Conservation (phyloP, 1,140 invertebrate species). For the Brachionus asplanchnoidis region DNA sequence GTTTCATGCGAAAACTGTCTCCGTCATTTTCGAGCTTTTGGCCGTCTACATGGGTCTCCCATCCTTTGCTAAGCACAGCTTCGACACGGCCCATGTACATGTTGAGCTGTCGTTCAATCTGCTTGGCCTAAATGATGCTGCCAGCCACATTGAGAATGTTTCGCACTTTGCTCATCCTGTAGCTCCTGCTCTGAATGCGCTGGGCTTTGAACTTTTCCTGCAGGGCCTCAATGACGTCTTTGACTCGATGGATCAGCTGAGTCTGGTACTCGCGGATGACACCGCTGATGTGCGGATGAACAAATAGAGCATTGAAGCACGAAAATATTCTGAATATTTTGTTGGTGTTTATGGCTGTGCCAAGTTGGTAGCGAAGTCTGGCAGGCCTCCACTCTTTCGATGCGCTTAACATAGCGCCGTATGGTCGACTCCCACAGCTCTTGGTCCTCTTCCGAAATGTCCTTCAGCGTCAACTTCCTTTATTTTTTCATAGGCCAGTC, state of each 20-base stretch:
- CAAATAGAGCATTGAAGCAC: conserved; percentile 94
- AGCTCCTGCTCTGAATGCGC: conserved; percentile 73
- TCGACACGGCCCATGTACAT: conserved; percentile 92
- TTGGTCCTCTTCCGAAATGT: conserved; percentile 89
- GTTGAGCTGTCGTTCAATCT: conserved; percentile 90
- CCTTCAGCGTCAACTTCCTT: conserved; percentile 96
- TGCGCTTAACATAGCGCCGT: no score
- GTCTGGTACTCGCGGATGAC: conserved; percentile 98
- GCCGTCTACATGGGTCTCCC: conserved; percentile 98
- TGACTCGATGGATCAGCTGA: conserved; percentile 94
- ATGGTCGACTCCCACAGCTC: no score
- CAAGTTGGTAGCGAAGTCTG: conserved; percentile 92
- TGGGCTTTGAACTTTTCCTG: no score
- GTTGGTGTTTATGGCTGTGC: conserved; percentile 96
- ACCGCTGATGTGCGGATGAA: conserved; percentile 94
- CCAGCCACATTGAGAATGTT: conserved; percentile 93
- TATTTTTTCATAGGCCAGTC: conserved; percentile 93
- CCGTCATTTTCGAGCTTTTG: conserved; percentile 95
- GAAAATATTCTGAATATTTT: conserved; percentile 99
- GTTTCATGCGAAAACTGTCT: no score
- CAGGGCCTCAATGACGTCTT: conserved; percentile 93
- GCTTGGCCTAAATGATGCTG: conserved; percentile 70
- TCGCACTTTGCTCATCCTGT: conserved; percentile 77
- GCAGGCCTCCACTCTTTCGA: no score
- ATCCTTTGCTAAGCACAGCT: conserved; percentile 93